Evolutionary conservation across 2,113 vertebrate species (phyloP), one percentile per base, ranked within the genome.

Genomic region (Dromaius novaehollandiae): DNA sequence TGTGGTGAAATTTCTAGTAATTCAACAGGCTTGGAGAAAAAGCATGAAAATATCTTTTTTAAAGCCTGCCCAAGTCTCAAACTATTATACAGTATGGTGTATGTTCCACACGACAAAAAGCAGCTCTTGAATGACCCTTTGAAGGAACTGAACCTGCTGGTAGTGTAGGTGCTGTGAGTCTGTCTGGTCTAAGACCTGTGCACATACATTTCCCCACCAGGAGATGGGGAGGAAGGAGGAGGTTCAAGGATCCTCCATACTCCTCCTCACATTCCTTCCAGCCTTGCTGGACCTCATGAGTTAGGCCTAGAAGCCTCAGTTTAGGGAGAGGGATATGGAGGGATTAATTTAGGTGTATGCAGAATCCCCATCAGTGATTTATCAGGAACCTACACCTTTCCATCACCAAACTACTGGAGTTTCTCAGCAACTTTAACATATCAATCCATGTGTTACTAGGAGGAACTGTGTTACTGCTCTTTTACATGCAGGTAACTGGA

Each of bases 121-220:
- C 13, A 28, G 55, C 32, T 79, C 50, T 6, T 48, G 73, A 77
- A 61, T 42, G 78, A 60, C 64, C 30, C 53, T 30, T 46, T 60
- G 32, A 74, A 75, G 48, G 36, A 21, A 2, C 13, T 11, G 44
- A 80, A 55, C 77, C n/a, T 66, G 44, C 53, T 83, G 91, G 19
- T 6, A 17, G n/a, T 44, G 28, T 7, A 32, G 18, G 21, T 58
- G 40, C 30, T 22, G 36, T 40, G 9, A 32, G 36, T 56, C 65
- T 42, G 40, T 30, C 78, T 50, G 38, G 2, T 3, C 40, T 56
- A 55, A 50, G 61, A 56, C 13, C 18, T 42, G 38, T 11, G n/a
- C 12, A 3, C 7, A 1, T 0, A 9, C 0, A 5, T 34, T 58
- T 38, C n/a, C 53, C 28, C 44, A 60, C 24, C 58, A 40, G 36